Evolutionary conservation across 2,888 invertebrate species (phyloP).

Genomic region (Drosophila infuscata): DNA sequence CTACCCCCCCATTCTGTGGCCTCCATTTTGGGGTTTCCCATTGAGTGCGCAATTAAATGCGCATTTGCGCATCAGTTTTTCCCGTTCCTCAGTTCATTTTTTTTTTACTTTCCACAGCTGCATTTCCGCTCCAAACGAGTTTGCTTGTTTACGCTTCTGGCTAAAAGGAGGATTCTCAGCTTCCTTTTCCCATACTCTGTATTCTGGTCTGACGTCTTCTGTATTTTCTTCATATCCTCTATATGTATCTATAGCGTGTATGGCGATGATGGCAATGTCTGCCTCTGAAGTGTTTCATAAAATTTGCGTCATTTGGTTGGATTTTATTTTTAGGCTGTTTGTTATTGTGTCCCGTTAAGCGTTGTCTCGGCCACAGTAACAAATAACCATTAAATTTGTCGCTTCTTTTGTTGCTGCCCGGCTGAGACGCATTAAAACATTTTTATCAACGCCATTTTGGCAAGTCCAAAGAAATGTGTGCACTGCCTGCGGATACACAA

Average conservation of each 20-base stretch:
- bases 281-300: slow-evolving; percentile 38
- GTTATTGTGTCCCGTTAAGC: slow-evolving; percentile 28
- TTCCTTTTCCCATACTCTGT: slow-evolving; percentile 1
- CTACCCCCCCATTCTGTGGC: background rate
- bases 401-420: slow-evolving; percentile 43
- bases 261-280: slow-evolving; percentile 39
- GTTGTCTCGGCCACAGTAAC: slow-evolving; percentile 15
- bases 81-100: slow-evolving; percentile 6
- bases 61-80: slow-evolving; percentile 63
- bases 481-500: too few species aligned
- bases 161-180: slow-evolving; percentile 31
- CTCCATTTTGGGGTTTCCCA: slow-evolving; percentile 41
- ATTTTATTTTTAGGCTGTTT: slow-evolving; percentile 63
- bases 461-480: background rate
- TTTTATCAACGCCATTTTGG: slow-evolving; percentile 9
- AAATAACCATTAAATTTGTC: slow-evolving; percentile 33
- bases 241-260: slow-evolving; percentile 17
- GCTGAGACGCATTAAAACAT: slow-evolving; percentile 57
- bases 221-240: background rate
- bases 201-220: background rate
- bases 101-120: slow-evolving; percentile 41
- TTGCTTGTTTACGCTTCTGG: slow-evolving; percentile 62
- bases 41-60: slow-evolving; percentile 76
- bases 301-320: slow-evolving; percentile 64
- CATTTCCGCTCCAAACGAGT: slow-evolving; percentile 76